A percentile compares a stretch with the other conserved stretches of the same genome.
phyloP scores from a whole-genome alignment of 2,888 invertebrate species.

The Zaprionus lineosus region DNA sequence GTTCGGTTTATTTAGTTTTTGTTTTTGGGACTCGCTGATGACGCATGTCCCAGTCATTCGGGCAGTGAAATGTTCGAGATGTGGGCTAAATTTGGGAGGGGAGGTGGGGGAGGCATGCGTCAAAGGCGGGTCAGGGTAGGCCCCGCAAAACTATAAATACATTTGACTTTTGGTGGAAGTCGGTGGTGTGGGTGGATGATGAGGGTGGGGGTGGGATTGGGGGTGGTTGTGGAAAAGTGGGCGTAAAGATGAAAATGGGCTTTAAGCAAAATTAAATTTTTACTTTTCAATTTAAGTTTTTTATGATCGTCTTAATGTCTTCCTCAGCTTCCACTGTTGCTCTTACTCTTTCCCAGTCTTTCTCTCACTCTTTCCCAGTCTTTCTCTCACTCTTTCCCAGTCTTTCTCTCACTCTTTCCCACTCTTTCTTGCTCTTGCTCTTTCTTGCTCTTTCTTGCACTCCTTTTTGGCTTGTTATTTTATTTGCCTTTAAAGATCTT shows the following conservation, averaged over 20 bases:
- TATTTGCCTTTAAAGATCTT: constrained; percentile 12
- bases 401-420: background rate
- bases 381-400: too few relatives aligned
- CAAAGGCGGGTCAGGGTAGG: constrained; percentile 10
- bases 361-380: too few relatives aligned
- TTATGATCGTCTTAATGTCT: constrained; percentile 6
- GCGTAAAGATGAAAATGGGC: too few relatives aligned
- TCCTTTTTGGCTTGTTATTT: background rate
- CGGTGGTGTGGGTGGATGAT: background rate
- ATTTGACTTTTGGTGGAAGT: background rate
- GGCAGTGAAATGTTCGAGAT: constrained; percentile 1
- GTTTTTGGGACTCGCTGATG: constrained; percentile 37
- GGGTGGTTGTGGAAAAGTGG: constrained; percentile 8
- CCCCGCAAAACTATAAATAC: constrained; percentile 42
- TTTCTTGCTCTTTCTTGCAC: background rate
- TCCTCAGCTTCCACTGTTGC: too few relatives aligned
- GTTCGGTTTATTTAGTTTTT: constrained; percentile 18
- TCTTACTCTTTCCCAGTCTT: too few relatives aligned
- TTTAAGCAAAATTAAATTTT: constrained; percentile 38
- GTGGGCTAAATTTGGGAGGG: background rate
- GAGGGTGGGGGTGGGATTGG: background rate
- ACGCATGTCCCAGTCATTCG: constrained; percentile 51
- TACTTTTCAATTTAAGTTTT: constrained; percentile 17
- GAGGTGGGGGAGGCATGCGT: background rate
- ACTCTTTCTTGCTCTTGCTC: background rate